Base-by-base conservation (phyloP, 2,888 invertebrate genomes). In the Nemotelus nigrinus region DNA sequence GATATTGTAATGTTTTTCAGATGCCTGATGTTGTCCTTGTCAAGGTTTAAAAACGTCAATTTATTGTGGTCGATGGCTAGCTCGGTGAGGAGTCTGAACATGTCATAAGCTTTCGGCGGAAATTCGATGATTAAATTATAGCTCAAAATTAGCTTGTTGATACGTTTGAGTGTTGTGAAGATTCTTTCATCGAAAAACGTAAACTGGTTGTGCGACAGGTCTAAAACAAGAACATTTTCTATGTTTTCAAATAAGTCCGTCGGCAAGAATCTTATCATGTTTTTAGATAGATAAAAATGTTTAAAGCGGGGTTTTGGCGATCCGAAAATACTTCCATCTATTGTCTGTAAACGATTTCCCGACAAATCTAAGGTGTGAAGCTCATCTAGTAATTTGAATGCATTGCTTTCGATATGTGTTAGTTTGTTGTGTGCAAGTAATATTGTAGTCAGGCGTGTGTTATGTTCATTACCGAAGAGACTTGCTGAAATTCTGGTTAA, bases 61-160 rank as follows among this genome's bases (percentile, higher is more conserved):
- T 82, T 83, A 78, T 87, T 87, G 76, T 85, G 83, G 71, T 85
- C 86, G 10, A 87, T 80, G 1, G 84, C 79, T 8, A 87, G 79
- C 43, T 86, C 86, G 0, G 45, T 25, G 4, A 79, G 7, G 7
- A 25, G 3, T 2, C 10, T 41, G 2, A 79, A 39, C 25, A 47
- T 48, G 8, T 78, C 48, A 7, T 79, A 39, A n/a, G 72, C 10
- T n/a, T 83, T 81, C 0, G 78, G 2, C 2, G 82, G 68, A 3
- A 87, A 81, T 39, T 83, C 82, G 25, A 82, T 83, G 53, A 86
- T 72, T 3, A 79, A 75, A 80, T 86, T 86, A 76, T 85, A 82
- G 1, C 83, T 83, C 39, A 86, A 77, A 77, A 84, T 84, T 0
- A 86, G 74, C 70, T 85, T 86, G 48, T 83, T 83, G 2, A 86